A percentile compares a stretch with the other conserved stretches of the same genome.
Evolutionary conservation across 2,888 invertebrate genomes (phyloP).

Genomic region (Phyllotreta cruciferae): DNA sequence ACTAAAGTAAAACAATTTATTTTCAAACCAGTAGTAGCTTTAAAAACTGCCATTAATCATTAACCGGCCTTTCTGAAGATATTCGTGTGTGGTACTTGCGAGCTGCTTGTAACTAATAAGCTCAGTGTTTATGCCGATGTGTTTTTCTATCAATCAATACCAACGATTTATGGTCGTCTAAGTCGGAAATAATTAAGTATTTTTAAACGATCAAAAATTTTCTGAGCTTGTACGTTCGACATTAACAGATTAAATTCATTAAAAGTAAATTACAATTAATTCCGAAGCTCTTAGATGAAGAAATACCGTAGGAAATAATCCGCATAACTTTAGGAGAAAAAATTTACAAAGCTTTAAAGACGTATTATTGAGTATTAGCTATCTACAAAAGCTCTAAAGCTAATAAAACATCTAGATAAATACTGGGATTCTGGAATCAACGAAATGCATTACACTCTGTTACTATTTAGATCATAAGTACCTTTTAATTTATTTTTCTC

Average conservation of each 20-base stretch:
- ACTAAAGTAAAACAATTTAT: slow-evolving; percentile 36
- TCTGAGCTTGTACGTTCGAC: no score
- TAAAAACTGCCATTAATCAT: slow-evolving; percentile 38
- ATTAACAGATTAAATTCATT: no score
- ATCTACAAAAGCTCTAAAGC: no score
- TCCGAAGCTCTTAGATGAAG: no score
- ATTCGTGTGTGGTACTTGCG: slow-evolving; percentile 31
- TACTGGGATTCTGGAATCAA: no score
- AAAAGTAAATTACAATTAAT: no score
- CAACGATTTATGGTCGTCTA: slow-evolving; percentile 16
- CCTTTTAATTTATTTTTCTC: slow-evolving; percentile 4
- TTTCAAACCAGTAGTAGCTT: slow-evolving; percentile 30
- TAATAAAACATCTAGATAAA: no score
- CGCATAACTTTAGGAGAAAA: no score
- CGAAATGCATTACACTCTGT: no score
- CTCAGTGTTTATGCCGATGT: slow-evolving; percentile 25
- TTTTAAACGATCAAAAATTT: slow-evolving; percentile 1
- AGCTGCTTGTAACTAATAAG: slow-evolving; percentile 31
- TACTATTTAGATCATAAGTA: neutral
- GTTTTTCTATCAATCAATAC: slow-evolving; percentile 31
- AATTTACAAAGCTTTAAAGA: no score
- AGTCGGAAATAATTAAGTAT: slow-evolving; percentile 10
- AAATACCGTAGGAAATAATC: no score
- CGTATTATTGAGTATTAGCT: no score
- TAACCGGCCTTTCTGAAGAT: slow-evolving; percentile 28